phyloP scores from a whole-genome alignment of 2,113 vertebrate genomes.

The Sturnira hondurensis region DNA sequence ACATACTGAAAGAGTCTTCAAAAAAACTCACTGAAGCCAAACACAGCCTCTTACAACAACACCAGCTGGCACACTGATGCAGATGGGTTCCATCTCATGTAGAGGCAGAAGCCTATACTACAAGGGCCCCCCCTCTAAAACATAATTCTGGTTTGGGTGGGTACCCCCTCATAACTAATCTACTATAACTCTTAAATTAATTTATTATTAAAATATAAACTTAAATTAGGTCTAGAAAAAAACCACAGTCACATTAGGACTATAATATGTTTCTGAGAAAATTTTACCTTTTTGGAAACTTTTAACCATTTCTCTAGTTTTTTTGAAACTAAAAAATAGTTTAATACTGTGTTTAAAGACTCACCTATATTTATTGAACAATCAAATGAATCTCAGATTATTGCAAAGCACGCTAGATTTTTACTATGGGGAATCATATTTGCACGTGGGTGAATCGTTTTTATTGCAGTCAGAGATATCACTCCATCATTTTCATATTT shows the following conservation, averaged over 20 bases:
- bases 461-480: conserved; percentile 44
- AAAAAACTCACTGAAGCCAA: too few species aligned
- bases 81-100: too few species aligned
- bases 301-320: background rate
- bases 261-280: background rate
- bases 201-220: background rate
- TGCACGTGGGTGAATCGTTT: conserved; percentile 33
- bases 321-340: background rate
- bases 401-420: background rate
- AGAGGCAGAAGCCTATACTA: too few species aligned
- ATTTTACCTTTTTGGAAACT: background rate
- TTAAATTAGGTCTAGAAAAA: background rate
- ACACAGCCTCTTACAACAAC: too few species aligned
- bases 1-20: too few species aligned
- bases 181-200: background rate
- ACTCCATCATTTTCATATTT: conserved; percentile 45
- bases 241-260: background rate
- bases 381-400: background rate
- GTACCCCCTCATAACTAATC: background rate
- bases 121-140: too few species aligned
- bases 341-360: background rate
- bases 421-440: conserved; percentile 1
- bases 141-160: too few species aligned
- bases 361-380: background rate
- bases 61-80: too few species aligned